phyloP scores from a whole-genome alignment of 1,140 invertebrate species.

The Popillia japonica region DNA sequence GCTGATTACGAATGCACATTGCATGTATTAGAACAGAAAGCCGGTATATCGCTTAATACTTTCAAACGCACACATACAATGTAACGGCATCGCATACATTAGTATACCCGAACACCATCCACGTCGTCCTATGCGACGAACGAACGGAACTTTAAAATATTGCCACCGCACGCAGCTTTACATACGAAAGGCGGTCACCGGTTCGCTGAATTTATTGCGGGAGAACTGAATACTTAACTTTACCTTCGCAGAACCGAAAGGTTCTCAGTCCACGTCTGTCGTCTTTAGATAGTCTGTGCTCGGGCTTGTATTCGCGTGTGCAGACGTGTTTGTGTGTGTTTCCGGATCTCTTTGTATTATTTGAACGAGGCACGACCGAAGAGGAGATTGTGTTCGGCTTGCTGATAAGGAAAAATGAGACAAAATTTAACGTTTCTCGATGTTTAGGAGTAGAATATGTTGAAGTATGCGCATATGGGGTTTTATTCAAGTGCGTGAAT shows the following conservation, averaged over 20 bases:
- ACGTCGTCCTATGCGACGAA: neutral
- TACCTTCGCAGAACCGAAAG: neutral
- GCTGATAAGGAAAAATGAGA: neutral
- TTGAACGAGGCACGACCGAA: neutral
- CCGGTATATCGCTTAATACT: neutral
- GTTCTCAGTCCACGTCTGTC: neutral
- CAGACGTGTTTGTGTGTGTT: neutral
- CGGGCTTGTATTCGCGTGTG: neutral
- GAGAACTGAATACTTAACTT: constrained; percentile 47
- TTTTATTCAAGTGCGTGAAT: no score
- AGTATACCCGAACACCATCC: neutral
- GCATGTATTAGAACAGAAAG: constrained; percentile 24
- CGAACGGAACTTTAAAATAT: constrained; percentile 47
- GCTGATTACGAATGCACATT: constrained; percentile 31
- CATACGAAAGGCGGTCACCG: constrained; percentile 49
- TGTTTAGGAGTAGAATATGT: no score
- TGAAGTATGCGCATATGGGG: no score
- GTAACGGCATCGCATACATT: neutral
- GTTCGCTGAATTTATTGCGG: constrained; percentile 51
- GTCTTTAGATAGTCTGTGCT: neutral
- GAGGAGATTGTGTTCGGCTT: neutral
- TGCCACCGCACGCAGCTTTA: constrained; percentile 51
- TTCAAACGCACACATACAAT: neutral
- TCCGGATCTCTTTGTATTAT: neutral
- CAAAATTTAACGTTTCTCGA: no score